A percentile compares a stretch with the other conserved stretches of the same genome.
Evolutionary conservation across 1,140 invertebrate species (phyloP).

Genomic region (Drosophila gunungcola): DNA sequence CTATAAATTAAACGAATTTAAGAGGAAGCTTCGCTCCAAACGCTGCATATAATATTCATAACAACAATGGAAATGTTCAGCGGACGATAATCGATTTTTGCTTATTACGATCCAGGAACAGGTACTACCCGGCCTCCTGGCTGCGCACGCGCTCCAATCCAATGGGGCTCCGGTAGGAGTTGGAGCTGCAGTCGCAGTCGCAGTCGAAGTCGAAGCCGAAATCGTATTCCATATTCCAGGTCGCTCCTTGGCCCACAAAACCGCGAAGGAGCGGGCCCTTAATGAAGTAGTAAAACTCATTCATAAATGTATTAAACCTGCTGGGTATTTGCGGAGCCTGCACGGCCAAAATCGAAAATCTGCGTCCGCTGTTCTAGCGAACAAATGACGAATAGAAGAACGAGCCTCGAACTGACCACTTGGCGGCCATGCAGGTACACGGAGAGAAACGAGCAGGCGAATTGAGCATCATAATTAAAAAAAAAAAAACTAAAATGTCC

Average conservation of each 20-base stretch:
- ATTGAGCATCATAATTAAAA: too few species aligned
- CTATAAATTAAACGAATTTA: conserved; percentile 83
- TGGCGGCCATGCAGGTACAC: conserved; percentile 25
- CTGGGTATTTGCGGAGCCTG: conserved; percentile 54
- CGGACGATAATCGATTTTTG: conserved; percentile 84
- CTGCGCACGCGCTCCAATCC: conserved; percentile 54
- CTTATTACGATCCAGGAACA: conserved; percentile 77
- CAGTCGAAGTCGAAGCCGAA: too few species aligned
- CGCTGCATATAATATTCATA: conserved; percentile 76
- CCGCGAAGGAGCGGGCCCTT: conserved; percentile 58
- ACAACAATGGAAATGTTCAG: conserved; percentile 80
- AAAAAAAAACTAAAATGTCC: too few species aligned
- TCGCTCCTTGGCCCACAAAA: conserved; percentile 43
- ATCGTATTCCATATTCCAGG: background rate
- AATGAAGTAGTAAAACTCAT: conserved; percentile 85
- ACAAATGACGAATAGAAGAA: conserved; percentile 78
- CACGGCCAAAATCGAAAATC: conserved; percentile 57
- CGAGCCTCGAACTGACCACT: conserved; percentile 29
- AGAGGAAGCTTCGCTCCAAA: conserved; percentile 61
- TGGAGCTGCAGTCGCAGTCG: background rate
- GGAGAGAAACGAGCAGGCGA: background rate
- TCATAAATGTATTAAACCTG: conserved; percentile 81
- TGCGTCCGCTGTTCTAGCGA: conserved; percentile 54
- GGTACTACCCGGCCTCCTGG: conserved; percentile 37
- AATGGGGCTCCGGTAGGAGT: conserved; percentile 6